A percentile compares a stretch with the other conserved stretches of the same genome.
Evolutionary conservation across 2,113 vertebrate species (phyloP).

Genomic region (Macaca nemestrina): DNA sequence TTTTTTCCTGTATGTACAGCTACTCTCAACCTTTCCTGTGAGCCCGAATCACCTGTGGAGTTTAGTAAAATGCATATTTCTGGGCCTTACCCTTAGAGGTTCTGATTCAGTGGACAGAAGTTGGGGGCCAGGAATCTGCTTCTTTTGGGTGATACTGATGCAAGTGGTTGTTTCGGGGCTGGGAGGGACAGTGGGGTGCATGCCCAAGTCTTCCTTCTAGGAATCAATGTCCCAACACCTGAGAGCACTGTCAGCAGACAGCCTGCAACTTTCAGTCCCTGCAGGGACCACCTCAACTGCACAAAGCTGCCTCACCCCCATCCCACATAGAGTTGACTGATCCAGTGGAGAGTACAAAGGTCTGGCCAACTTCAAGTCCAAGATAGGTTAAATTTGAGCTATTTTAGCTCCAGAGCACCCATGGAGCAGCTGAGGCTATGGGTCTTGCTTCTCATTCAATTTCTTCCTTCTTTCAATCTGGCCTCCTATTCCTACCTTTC

Average conservation of each 20-base stretch:
- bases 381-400: neutral
- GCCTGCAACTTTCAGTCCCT: neutral
- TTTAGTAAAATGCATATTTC: neutral
- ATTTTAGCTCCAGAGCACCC: neutral
- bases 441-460: neutral
- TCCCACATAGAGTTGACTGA: neutral
- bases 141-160: neutral
- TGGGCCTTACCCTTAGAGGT: neutral
- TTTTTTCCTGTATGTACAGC: neutral
- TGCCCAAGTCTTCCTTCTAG: neutral
- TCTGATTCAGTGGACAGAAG: neutral
- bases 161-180: neutral
- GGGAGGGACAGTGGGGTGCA: neutral
- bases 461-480: neutral
- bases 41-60: neutral
- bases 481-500: neutral
- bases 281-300: too few species aligned
- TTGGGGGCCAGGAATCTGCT: neutral
- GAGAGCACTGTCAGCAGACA: neutral
- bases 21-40: neutral
- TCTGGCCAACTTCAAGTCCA: neutral
- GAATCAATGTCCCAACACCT: neutral
- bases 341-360: neutral
- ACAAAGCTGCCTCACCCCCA: neutral
- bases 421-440: rapidly evolving